These are phyloP conservation scores for Poecilus cupreus DNA, from an alignment of 2,888 invertebrate genomes.

Conservation along the genomic window DNA sequence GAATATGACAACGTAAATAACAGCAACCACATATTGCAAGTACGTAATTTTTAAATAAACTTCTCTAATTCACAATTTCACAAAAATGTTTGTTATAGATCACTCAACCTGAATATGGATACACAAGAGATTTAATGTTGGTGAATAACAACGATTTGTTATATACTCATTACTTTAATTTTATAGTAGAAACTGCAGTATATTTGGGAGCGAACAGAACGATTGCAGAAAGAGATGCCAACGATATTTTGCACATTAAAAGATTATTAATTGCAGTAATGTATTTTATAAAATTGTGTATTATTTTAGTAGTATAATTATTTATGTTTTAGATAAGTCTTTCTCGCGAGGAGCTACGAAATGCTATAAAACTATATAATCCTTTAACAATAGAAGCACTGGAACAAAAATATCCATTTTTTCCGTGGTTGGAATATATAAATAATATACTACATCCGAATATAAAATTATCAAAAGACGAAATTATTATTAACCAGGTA, in stretches of 20 bases:
- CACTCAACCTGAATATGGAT: background rate
- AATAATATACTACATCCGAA: slow-evolving; percentile 84
- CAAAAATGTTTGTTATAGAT: background rate
- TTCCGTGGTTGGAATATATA: slow-evolving; percentile 90
- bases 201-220: slow-evolving; percentile 84
- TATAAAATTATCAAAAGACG: slow-evolving; percentile 78
- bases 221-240: slow-evolving; percentile 83
- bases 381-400: slow-evolving; percentile 89
- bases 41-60: slow-evolving; percentile 67
- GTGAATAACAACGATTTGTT: slow-evolving; percentile 71
- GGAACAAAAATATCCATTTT: slow-evolving; percentile 82
- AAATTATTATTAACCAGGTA: slow-evolving; percentile 89
- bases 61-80: background rate
- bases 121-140: slow-evolving; percentile 72
- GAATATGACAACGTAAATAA: slow-evolving; percentile 89
- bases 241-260: slow-evolving; percentile 71
- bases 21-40: slow-evolving; percentile 84
- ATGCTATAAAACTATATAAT: slow-evolving; percentile 88
- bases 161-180: slow-evolving; percentile 84
- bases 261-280: background rate
- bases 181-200: slow-evolving; percentile 87
- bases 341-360: slow-evolving; percentile 92
- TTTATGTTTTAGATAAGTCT: slow-evolving; percentile 80
- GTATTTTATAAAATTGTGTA: background rate
- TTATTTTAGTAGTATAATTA: background rate